Evolutionary conservation across 2,797 vertebrate genomes (phyloP).

Genomic region (Apodemus agrarius): DNA sequence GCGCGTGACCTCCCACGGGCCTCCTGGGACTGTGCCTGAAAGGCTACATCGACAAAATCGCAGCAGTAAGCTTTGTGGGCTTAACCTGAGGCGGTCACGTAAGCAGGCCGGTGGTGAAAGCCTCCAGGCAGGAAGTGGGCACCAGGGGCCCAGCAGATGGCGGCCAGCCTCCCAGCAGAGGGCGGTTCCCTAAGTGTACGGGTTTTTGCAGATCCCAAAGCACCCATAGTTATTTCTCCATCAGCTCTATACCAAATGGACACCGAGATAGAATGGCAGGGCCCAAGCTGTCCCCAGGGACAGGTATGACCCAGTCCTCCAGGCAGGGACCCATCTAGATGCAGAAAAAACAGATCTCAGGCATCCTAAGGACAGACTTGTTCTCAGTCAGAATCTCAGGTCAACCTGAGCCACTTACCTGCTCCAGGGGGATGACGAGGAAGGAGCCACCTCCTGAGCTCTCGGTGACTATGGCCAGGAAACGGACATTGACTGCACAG

Average conservation of each 20-base stretch:
- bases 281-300: background rate
- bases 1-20: background rate
- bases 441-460: slow-evolving; percentile 96
- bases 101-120: background rate
- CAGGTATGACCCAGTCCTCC: background rate
- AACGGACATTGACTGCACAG: slow-evolving; percentile 96
- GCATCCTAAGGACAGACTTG: background rate
- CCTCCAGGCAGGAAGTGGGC: background rate
- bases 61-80: slow-evolving; percentile 27
- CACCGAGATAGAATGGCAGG: background rate
- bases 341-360: background rate
- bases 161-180: background rate
- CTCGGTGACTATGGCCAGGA: slow-evolving; percentile 97
- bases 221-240: background rate
- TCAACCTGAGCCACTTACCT: slow-evolving; percentile 88
- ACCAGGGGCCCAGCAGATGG: background rate
- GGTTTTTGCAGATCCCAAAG: background rate
- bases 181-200: background rate
- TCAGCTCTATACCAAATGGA: background rate
- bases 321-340: background rate
- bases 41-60: background rate
- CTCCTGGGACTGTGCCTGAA: background rate
- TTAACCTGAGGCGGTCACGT: background rate
- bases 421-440: slow-evolving; percentile 94
- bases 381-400: background rate